These are phyloP conservation scores for Tachysurus fulvidraco DNA, from an alignment of 2,113 vertebrate species.

Conservation along the genomic window DNA sequence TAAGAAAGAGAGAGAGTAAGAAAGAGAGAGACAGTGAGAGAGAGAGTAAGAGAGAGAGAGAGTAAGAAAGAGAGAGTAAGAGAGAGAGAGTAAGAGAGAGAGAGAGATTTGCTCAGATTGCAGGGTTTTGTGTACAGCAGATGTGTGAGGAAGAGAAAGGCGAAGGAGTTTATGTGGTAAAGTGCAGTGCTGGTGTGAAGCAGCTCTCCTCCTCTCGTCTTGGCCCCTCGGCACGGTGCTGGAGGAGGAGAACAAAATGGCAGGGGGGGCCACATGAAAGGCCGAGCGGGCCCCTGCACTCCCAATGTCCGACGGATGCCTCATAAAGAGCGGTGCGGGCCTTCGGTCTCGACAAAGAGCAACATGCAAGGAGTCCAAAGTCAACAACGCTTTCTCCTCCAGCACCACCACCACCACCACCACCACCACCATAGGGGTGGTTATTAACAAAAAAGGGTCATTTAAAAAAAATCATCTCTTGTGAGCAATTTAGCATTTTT, in stretches of 20 bases:
- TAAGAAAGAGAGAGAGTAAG: too few species aligned
- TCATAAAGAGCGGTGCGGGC: conserved; percentile 74
- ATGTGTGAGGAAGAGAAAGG: background rate
- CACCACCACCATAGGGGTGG: conserved; percentile 45
- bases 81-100: background rate
- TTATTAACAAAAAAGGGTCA: conserved; percentile 56
- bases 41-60: background rate
- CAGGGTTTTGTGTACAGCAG: background rate
- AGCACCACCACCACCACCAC: too few species aligned
- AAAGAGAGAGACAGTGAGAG: too few species aligned
- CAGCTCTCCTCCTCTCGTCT: conserved; percentile 55
- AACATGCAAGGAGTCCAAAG: conserved; percentile 77
- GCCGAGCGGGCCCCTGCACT: conserved; percentile 65
- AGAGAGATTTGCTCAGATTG: background rate
- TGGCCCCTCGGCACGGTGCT: conserved; percentile 55
- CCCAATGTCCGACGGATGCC: conserved; percentile 71
- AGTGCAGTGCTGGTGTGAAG: conserved; percentile 22
- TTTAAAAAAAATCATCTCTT: conserved; percentile 59
- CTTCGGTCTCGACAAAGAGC: conserved; percentile 75
- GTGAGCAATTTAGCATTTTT: conserved; percentile 54
- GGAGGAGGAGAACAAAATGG: conserved; percentile 60
- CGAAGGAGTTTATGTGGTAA: conserved; percentile 33
- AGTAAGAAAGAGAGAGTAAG: background rate
- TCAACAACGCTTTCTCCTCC: conserved; percentile 72
- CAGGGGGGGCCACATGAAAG: conserved; percentile 74